Percentiles rank a stretch among this genome's conserved stretches.
Conservation (phyloP, 2,797 vertebrate genomes). For the Sternarchorhynchus goeldii region DNA sequence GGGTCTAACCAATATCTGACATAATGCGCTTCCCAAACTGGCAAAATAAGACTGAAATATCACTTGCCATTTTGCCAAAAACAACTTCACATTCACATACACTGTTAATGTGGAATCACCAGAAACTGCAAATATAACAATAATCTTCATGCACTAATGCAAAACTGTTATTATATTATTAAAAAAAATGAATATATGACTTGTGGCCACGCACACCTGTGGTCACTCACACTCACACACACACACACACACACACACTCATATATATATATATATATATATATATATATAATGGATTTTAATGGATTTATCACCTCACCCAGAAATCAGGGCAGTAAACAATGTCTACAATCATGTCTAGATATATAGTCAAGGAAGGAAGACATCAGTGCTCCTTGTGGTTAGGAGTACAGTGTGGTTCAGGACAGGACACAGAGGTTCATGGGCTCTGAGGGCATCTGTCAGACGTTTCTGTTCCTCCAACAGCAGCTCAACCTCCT, state of each 20-base stretch:
- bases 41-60: conserved; percentile 18
- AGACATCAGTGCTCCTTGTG: conserved; percentile 19
- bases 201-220: too few species aligned
- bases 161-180: neutral
- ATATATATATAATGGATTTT: too few species aligned
- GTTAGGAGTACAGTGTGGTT: conserved; percentile 76
- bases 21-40: neutral
- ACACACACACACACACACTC: too few species aligned
- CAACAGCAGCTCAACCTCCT: conserved; percentile 85
- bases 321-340: neutral
- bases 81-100: neutral
- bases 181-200: neutral
- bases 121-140: neutral
- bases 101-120: neutral
- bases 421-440: conserved; percentile 83
- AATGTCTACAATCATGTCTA: neutral
- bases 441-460: conserved; percentile 82
- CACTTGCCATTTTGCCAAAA: neutral
- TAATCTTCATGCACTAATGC: neutral
- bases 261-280: too few species aligned
- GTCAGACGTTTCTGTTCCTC: conserved; percentile 86
- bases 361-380: conserved; percentile 33
- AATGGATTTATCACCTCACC: neutral
- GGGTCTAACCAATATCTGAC: conserved; percentile 1
- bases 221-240: too few species aligned